Evolutionary conservation across 2,888 invertebrate species (phyloP).

Genomic region (Drosophila yooni): DNA sequence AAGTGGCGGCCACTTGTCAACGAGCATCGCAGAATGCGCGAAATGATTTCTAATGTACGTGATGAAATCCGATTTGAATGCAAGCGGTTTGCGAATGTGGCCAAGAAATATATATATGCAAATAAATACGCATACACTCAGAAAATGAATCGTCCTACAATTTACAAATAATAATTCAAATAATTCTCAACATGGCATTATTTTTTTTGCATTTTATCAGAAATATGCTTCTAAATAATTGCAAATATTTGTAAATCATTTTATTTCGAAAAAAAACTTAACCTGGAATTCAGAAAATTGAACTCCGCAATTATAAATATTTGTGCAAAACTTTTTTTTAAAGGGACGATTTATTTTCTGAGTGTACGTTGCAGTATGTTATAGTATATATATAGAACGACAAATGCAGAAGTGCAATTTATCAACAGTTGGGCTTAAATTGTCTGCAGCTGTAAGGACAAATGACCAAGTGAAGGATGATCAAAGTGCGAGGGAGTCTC

Average conservation of each 20-base stretch:
- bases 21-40: slow-evolving; percentile 42
- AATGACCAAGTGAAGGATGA: slow-evolving; percentile 52
- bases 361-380: neutral
- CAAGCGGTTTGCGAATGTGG: slow-evolving; percentile 36
- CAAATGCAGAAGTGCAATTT: slow-evolving; percentile 75
- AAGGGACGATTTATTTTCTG: neutral
- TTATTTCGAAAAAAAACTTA: neutral
- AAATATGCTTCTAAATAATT: neutral
- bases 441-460: slow-evolving; percentile 75
- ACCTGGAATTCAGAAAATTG: neutral
- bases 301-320: neutral
- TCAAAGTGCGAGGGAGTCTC: slow-evolving; percentile 24
- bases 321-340: neutral
- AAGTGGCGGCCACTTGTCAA: slow-evolving; percentile 65
- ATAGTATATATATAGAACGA: slow-evolving; percentile 27
- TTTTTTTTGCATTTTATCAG: neutral
- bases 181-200: neutral
- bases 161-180: neutral
- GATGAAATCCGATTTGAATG: slow-evolving; percentile 78
- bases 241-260: neutral
- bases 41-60: slow-evolving; percentile 78
- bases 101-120: slow-evolving; percentile 39
- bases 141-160: neutral
- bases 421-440: slow-evolving; percentile 78
- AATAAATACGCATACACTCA: neutral